Evolutionary conservation across 2,113 vertebrate genomes (phyloP).

Genomic region (Vidua chalybeata): DNA sequence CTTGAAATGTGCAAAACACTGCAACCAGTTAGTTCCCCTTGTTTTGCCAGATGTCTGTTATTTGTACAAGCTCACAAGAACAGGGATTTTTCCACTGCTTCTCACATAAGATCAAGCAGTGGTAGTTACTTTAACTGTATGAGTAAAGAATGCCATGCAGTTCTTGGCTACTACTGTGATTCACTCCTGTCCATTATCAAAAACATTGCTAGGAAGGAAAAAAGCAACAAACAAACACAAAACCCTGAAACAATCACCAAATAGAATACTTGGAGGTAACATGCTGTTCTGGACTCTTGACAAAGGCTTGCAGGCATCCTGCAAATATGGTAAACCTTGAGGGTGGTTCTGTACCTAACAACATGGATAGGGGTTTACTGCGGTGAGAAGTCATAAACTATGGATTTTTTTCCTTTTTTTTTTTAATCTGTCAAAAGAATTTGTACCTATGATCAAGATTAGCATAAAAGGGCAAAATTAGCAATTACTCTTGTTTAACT

Average conservation of each 20-base stretch:
- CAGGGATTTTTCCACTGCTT: background rate
- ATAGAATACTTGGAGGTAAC: background rate
- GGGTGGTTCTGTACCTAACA: background rate
- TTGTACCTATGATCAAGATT: background rate
- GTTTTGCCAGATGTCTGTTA: background rate
- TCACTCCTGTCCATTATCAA: background rate
- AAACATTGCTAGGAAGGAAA: background rate
- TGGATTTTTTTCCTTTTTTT: fast-evolving
- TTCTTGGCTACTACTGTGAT: background rate
- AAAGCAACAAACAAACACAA: background rate
- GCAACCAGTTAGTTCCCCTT: background rate
- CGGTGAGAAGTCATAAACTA: background rate
- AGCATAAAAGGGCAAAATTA: background rate
- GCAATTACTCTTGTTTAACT: background rate
- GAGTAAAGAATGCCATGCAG: background rate
- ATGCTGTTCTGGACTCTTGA: background rate
- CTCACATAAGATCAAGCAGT: background rate
- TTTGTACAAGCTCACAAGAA: background rate
- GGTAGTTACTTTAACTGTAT: background rate
- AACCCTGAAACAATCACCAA: fast-evolving
- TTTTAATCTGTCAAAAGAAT: background rate
- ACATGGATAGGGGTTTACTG: background rate
- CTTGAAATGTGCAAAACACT: background rate
- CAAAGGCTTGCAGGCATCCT: background rate
- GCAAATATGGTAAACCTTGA: background rate